These are phyloP conservation scores for Remorina albescens DNA, from an alignment of 2,797 vertebrate species.

Conservation along the genomic window DNA sequence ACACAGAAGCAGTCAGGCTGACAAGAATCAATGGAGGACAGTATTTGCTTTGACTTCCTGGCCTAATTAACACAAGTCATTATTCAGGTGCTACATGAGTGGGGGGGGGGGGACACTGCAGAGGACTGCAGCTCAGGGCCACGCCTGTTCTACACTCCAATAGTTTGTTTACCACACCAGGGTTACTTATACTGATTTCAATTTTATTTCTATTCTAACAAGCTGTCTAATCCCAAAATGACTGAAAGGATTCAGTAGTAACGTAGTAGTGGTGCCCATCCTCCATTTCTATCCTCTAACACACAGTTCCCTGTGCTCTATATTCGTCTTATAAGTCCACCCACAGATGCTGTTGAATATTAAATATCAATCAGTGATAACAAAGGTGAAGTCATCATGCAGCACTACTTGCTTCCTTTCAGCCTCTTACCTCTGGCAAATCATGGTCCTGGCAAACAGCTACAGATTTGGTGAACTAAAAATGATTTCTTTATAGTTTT, in stretches of 20 bases:
- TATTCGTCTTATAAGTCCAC: background rate
- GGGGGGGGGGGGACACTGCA: constrained; percentile 61
- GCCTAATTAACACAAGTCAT: constrained; percentile 73
- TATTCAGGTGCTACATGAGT: constrained; percentile 57
- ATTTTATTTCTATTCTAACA: constrained; percentile 6
- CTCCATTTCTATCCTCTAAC: background rate
- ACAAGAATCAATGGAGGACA: constrained; percentile 70
- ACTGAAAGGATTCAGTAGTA: constrained; percentile 11
- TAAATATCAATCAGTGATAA: constrained; percentile 10
- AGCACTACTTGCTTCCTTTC: background rate
- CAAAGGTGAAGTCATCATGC: constrained; percentile 6
- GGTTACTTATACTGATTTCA: constrained; percentile 12
- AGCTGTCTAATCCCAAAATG: constrained; percentile 13
- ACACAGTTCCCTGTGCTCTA: background rate
- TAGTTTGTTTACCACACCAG: constrained; percentile 30
- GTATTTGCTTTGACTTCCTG: constrained; percentile 69
- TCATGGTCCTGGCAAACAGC: constrained; percentile 6
- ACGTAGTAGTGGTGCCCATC: constrained; percentile 1
- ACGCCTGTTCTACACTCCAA: constrained; percentile 65
- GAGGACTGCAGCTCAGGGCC: constrained; percentile 73
- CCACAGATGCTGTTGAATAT: constrained; percentile 6
- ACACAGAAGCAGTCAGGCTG: constrained; percentile 44
- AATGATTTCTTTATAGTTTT: background rate
- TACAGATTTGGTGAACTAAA: background rate
- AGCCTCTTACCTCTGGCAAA: constrained; percentile 9